phyloP scores from a whole-genome alignment of 2,113 vertebrate species.

The Calyptomena viridis region DNA sequence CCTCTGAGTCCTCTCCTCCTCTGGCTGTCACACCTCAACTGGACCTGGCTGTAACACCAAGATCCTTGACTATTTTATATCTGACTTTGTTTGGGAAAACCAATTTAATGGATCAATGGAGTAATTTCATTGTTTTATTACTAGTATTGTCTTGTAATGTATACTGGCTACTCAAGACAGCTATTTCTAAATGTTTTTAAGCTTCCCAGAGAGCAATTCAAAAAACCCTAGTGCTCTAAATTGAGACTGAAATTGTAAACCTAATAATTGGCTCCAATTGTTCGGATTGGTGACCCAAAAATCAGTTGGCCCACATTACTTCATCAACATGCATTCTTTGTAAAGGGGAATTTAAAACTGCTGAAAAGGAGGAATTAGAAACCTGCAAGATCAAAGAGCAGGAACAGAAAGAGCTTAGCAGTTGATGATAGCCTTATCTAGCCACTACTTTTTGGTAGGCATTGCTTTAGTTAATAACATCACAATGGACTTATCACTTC shows the following conservation, averaged over 20 bases:
- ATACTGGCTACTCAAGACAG: background rate
- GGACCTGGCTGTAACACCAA: background rate
- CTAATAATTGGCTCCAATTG: background rate
- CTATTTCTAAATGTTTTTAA: background rate
- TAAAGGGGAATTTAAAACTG: background rate
- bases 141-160: background rate
- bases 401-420: background rate
- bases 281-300: background rate
- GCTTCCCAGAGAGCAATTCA: background rate
- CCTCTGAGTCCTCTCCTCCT: background rate
- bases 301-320: background rate
- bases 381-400: slow-evolving; percentile 6
- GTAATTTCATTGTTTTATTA: background rate
- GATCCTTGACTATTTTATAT: background rate
- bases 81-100: background rate
- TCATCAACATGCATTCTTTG: background rate
- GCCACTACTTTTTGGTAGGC: background rate
- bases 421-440: background rate
- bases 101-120: background rate
- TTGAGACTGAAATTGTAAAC: background rate
- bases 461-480: background rate
- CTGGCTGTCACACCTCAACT: background rate
- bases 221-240: background rate
- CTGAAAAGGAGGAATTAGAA: background rate
- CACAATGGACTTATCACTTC: background rate